Base-by-base conservation (phyloP, 2,888 invertebrate genomes). In the Aphelenchoides bicaudatus region DNA sequence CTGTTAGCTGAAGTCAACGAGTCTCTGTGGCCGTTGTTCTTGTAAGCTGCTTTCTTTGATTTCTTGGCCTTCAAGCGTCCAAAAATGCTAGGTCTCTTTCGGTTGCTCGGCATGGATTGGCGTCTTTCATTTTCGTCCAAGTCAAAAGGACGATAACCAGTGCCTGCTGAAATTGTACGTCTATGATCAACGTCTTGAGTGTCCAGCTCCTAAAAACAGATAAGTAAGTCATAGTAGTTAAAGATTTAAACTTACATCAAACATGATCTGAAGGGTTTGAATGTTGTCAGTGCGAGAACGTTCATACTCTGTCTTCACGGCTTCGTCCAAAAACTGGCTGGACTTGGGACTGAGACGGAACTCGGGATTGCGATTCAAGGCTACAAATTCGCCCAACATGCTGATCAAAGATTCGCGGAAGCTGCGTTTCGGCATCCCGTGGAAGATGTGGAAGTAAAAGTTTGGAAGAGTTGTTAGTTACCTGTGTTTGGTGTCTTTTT, bases 311-410 rank as follows among this genome's bases (percentile, higher is more conserved):
- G 16, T 43, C 43, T 43, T 43, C 23, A 43, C n/a, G 8, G 43
- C 43, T 8, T 19, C 43, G n/a, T 43, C 43, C 21, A 43, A 21
- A 25, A 43, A 43, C 23, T 43, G 16, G 43, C 25, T 43, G 10
- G 8, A 8, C 23, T 43, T 25, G 16, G 16, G 43, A n/a, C 16
- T 19, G n/a, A 43, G 43, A n/a, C 43, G 43, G 23, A 43, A 43
- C 10, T 43, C 43, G 43, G 43, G 43, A 6, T 37, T 34, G 38
- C 23, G 37, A 39, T 51, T 43, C 37, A 51, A 38, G 39, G 38
- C 31, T 19, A 51, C 52, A n/a, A 34, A 51, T 34, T 51, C 34
- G 23, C 39, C 2, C 16, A 51, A 21, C 30, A 51, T 27, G 43
- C n/a, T 43, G 23, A 43, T 10, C 10, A 43, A 10, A 6, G 43